phyloP scores from a whole-genome alignment of 2,888 invertebrate species.

The Agonopterix arenella region DNA sequence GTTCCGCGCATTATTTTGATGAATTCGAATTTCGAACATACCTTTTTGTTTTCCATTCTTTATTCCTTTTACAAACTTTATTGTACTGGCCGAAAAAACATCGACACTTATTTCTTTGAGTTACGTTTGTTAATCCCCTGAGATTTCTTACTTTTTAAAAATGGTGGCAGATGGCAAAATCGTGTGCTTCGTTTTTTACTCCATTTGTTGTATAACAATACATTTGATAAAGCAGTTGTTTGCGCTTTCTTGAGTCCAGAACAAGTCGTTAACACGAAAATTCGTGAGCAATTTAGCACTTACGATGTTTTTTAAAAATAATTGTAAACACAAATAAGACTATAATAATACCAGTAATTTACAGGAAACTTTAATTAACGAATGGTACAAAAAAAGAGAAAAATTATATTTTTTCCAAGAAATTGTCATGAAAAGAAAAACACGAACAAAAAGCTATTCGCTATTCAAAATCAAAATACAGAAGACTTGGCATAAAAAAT shows the following conservation, averaged over 20 bases:
- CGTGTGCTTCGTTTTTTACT: slow-evolving; percentile 12
- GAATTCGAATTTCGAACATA: slow-evolving; percentile 45
- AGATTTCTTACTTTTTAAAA: not conserved
- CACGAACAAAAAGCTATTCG: slow-evolving; percentile 26
- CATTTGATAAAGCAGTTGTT: slow-evolving; percentile 9
- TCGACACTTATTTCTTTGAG: slow-evolving; percentile 1
- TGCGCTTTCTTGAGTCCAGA: not conserved
- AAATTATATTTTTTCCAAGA: not conserved
- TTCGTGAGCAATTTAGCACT: slow-evolving; percentile 7
- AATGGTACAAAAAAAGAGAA: not conserved
- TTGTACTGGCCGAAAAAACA: slow-evolving; percentile 7
- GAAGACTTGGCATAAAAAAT: slow-evolving; percentile 25
- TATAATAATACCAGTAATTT: not conserved
- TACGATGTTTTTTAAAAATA: not conserved
- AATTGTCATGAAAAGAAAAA: slow-evolving; percentile 13
- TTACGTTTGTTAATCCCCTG: slow-evolving; percentile 1
- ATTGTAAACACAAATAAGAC: not conserved
- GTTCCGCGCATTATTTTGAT: slow-evolving; percentile 66
- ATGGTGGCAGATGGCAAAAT: slow-evolving; percentile 1
- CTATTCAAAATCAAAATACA: slow-evolving; percentile 33
- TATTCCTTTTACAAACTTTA: slow-evolving; percentile 7
- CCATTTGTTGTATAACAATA: slow-evolving; percentile 9
- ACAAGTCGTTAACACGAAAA: slow-evolving; percentile 7
- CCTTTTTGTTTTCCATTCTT: slow-evolving; percentile 29
- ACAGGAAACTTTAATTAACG: not conserved